Evolutionary conservation across 2,113 vertebrate genomes (phyloP).

Genomic region (Triplophysa tibetana): DNA sequence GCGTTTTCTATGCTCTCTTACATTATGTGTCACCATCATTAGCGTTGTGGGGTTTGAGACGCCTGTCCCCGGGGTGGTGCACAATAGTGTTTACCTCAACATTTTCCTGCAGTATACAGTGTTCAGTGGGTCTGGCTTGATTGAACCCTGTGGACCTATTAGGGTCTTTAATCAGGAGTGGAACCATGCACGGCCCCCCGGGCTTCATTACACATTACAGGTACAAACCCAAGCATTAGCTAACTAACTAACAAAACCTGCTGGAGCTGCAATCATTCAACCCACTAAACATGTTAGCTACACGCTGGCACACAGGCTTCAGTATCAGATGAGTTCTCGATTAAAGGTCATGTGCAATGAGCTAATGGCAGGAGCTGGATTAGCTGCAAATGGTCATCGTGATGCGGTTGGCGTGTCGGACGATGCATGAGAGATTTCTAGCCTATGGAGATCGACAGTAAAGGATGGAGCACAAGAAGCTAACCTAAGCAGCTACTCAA

Average conservation of each 20-base stretch:
- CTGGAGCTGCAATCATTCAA: conserved; percentile 14
- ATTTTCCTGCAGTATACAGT: conserved; percentile 78
- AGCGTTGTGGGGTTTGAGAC: conserved; percentile 78
- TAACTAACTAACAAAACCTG: conserved; percentile 46
- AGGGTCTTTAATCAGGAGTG: conserved; percentile 73
- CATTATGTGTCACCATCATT: conserved; percentile 52
- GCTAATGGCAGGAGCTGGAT: background rate
- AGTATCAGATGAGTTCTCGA: background rate
- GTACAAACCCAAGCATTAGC: conserved; percentile 30
- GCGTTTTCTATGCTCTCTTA: background rate
- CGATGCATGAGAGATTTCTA: conserved; percentile 42
- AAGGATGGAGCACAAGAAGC: conserved; percentile 45
- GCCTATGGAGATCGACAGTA: conserved; percentile 27
- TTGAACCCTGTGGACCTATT: conserved; percentile 88
- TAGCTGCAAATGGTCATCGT: background rate
- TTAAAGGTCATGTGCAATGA: conserved; percentile 12
- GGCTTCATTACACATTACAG: conserved; percentile 83
- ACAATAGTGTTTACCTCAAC: conserved; percentile 86
- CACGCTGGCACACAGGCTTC: background rate
- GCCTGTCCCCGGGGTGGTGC: conserved; percentile 57
- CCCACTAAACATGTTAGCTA: conserved; percentile 16
- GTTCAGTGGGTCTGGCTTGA: conserved; percentile 80
- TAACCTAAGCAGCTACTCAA: conserved; percentile 26
- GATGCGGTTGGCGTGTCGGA: conserved; percentile 26
- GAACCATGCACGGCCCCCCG: conserved; percentile 65